These are phyloP conservation scores for Promerops cafer DNA, from an alignment of 2,113 vertebrate genomes.

Conservation along the genomic window DNA sequence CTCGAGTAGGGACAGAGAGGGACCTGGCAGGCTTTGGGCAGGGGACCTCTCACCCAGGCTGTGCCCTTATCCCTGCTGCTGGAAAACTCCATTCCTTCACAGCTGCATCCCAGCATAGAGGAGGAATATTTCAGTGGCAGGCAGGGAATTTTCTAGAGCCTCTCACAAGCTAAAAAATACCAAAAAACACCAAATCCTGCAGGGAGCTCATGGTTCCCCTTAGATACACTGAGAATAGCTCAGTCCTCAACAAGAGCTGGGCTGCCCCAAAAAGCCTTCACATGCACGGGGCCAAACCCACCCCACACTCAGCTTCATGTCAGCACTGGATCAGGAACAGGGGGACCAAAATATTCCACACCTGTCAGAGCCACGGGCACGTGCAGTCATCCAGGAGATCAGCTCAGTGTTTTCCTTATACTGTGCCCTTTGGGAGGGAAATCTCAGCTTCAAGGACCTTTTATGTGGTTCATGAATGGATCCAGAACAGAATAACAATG, in stretches of 20 bases:
- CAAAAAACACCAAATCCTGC: neutral
- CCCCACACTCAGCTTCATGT: neutral
- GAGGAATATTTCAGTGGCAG: neutral
- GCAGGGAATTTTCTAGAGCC: neutral
- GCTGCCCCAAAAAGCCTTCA: neutral
- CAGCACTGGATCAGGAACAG: neutral
- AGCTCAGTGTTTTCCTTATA: neutral
- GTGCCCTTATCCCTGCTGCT: neutral
- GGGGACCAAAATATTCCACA: neutral
- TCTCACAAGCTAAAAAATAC: neutral
- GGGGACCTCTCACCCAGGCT: neutral
- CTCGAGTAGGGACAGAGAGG: neutral
- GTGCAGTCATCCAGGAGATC: neutral
- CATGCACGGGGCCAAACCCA: fast-evolving
- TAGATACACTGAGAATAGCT: neutral
- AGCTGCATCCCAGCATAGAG: neutral
- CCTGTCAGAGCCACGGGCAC: fast-evolving
- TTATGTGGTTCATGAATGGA: neutral
- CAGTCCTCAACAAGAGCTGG: neutral
- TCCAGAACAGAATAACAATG: neutral
- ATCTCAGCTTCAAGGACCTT: neutral
- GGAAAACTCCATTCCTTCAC: neutral
- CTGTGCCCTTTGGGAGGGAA: neutral
- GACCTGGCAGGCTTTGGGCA: neutral
- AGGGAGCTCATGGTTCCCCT: neutral